A percentile compares a stretch with the other conserved stretches of the same genome.
Evolutionary conservation across 2,888 invertebrate species (phyloP).

Genomic region (Pelosia muscerda): DNA sequence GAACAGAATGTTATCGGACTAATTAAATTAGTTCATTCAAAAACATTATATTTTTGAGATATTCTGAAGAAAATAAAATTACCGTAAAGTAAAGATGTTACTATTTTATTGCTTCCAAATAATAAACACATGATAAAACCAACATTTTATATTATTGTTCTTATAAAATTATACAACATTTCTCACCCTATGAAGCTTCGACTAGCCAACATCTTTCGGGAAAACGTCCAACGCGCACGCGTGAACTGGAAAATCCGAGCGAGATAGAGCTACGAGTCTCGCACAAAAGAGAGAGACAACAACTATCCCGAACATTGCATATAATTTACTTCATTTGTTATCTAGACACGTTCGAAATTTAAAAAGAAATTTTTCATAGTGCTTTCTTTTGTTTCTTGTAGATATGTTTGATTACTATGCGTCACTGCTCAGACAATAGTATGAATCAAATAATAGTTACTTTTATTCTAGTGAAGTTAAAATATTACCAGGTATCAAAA

Average conservation of each 20-base stretch:
- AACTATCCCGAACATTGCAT: slow-evolving; percentile 65
- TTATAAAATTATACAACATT: slow-evolving; percentile 42
- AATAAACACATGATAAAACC: not conserved
- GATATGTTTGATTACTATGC: not conserved
- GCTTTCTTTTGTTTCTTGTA: slow-evolving; percentile 6
- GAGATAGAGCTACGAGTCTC: slow-evolving; percentile 54
- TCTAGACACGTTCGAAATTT: slow-evolving; percentile 76
- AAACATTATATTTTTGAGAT: not conserved
- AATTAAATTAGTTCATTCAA: not conserved
- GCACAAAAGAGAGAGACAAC: slow-evolving; percentile 60
- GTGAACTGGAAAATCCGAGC: slow-evolving; percentile 73
- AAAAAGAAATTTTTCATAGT: slow-evolving; percentile 52
- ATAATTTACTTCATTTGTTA: slow-evolving; percentile 76
- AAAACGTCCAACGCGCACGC: slow-evolving; percentile 76
- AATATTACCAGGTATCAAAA: no score
- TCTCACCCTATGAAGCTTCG: slow-evolving; percentile 76
- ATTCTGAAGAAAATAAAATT: not conserved
- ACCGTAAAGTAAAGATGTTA: no score
- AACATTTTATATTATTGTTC: slow-evolving; percentile 15
- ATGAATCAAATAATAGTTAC: no score
- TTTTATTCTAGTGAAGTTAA: no score
- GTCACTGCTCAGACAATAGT: no score
- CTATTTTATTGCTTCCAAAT: no score
- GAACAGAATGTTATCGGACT: not conserved
- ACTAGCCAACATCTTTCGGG: slow-evolving; percentile 74